phyloP scores from a whole-genome alignment of 2,797 vertebrate species.

The Hirundo rustica region DNA sequence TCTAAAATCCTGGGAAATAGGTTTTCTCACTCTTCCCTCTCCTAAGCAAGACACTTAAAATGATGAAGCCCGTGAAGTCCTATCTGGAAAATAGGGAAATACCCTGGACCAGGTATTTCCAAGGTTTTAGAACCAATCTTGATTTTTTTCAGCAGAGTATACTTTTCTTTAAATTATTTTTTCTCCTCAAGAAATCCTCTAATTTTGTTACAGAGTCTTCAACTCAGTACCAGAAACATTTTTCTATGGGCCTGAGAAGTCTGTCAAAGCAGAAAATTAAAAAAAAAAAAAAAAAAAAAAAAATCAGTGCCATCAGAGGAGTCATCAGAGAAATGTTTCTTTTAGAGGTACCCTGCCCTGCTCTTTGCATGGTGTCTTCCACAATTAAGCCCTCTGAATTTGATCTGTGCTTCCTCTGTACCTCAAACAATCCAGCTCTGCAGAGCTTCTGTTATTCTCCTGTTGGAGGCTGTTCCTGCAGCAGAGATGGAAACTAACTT shows the following conservation, averaged over 20 bases:
- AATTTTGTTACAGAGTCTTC: background rate
- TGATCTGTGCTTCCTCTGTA: background rate
- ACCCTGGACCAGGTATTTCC: background rate
- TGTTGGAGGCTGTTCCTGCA: background rate
- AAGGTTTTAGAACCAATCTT: background rate
- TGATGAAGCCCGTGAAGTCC: background rate
- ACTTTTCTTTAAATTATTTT: background rate
- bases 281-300: rapidly evolving
- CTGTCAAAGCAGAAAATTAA: background rate
- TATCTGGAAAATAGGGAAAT: too few species aligned
- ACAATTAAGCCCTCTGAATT: background rate
- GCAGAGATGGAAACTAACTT: background rate
- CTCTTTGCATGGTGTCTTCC: background rate
- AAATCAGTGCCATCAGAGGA: background rate
- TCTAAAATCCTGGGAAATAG: background rate
- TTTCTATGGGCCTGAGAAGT: background rate
- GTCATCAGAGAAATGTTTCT: background rate
- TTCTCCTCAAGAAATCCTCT: background rate
- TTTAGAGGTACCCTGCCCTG: background rate
- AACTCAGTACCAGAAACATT: background rate
- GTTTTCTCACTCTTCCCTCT: background rate
- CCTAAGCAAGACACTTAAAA: background rate
- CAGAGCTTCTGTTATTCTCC: background rate
- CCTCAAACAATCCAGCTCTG: background rate
- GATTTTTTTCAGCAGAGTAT: background rate